Evolutionary conservation across 2,113 vertebrate species (phyloP).

Genomic region (Syrrhaptes paradoxus): DNA sequence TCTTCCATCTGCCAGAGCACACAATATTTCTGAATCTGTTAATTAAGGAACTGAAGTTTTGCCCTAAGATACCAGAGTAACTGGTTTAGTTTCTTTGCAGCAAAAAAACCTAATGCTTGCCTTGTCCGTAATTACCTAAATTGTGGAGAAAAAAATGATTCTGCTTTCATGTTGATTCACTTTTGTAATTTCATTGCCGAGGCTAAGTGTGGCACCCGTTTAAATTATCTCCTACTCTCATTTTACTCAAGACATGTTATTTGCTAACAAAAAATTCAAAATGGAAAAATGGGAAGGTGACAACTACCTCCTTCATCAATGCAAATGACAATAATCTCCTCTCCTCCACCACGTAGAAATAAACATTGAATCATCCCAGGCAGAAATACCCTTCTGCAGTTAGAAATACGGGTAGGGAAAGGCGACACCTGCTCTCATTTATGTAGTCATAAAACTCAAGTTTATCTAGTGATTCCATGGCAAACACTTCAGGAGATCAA

Average conservation of each 20-base stretch:
- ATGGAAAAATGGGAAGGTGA: conserved; percentile 54
- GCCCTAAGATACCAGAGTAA: conserved; percentile 32
- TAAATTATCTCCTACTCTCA: conserved; percentile 47
- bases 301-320: conserved; percentile 44
- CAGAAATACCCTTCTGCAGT: conserved; percentile 32
- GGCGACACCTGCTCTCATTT: conserved; percentile 24
- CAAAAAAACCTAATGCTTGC: conserved; percentile 1
- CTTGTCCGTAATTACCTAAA: conserved; percentile 57
- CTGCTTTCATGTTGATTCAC: conserved; percentile 58
- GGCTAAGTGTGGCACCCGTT: conserved; percentile 21
- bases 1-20: not conserved
- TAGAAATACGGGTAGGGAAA: conserved; percentile 2
- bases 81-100: conserved; percentile 13
- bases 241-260: conserved; percentile 43
- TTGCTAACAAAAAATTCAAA: conserved; percentile 58
- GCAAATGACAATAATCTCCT: conserved; percentile 58
- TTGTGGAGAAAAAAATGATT: conserved; percentile 32
- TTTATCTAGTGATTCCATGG: not conserved
- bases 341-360: conserved; percentile 18
- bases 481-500: not conserved
- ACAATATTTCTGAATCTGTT: conserved; percentile 46
- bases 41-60: conserved; percentile 54
- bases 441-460: not conserved
- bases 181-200: conserved; percentile 34
- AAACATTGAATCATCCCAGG: conserved; percentile 55